These are phyloP conservation scores for Tragelaphus buxtoni DNA, from an alignment of 2,113 vertebrate genomes.

Conservation along the genomic window DNA sequence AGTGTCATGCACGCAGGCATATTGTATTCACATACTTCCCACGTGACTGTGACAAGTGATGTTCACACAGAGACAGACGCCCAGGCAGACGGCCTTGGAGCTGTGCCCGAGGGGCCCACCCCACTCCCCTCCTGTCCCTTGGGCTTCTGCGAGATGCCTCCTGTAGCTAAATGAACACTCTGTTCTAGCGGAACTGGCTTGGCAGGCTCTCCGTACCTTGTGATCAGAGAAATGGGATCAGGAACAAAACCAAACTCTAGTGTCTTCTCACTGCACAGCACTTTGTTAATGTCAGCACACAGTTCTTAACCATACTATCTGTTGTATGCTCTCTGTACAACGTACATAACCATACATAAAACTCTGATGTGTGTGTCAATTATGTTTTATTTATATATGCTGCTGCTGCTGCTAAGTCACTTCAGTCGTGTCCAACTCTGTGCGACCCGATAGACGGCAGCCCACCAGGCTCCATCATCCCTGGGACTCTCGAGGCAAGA, in stretches of 20 bases:
- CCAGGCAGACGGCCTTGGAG: not conserved
- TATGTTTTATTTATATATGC: not conserved
- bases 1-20: accelerated
- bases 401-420: no score
- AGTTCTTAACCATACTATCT: not conserved
- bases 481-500: no score
- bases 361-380: not conserved
- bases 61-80: no score
- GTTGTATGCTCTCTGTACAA: not conserved
- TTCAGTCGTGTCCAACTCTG: no score
- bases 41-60: accelerated
- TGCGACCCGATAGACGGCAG: no score
- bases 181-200: not conserved
- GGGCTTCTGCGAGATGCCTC: not conserved
- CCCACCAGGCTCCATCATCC: no score
- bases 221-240: not conserved
- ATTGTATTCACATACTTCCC: not conserved
- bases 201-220: not conserved
- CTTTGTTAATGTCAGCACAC: accelerated
- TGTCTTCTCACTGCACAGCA: not conserved
- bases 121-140: not conserved
- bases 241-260: accelerated
- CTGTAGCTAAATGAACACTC: not conserved
- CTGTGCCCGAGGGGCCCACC: not conserved
- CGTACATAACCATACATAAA: not conserved